phyloP scores from a whole-genome alignment of 2,888 invertebrate species.

The Erynnis tages region DNA sequence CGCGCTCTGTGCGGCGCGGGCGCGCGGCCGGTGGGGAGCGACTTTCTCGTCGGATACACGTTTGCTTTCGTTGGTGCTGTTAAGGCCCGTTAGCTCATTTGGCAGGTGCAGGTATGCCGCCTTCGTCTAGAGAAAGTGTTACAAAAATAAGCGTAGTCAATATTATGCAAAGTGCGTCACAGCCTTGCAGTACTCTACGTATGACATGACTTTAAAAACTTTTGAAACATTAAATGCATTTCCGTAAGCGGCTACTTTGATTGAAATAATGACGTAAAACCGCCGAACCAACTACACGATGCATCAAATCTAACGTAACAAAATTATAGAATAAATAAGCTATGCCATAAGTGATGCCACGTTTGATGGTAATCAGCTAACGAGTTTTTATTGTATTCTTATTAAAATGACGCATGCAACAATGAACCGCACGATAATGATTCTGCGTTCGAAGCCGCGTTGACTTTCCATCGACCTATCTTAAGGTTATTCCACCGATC shows the following conservation, averaged over 20 bases:
- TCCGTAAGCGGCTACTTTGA: too few species aligned
- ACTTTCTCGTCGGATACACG: slow-evolving; percentile 74
- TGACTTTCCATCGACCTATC: slow-evolving; percentile 74
- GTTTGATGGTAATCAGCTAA: too few species aligned
- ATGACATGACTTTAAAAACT: slow-evolving; percentile 20
- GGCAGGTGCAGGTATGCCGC: slow-evolving; percentile 69
- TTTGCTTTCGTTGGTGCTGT: slow-evolving; percentile 75
- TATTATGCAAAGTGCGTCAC: slow-evolving; percentile 57
- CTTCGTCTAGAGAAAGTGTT: slow-evolving; percentile 71
- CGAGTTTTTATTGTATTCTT: too few species aligned
- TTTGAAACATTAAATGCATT: too few species aligned
- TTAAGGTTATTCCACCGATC: slow-evolving; percentile 67
- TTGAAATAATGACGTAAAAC: too few species aligned
- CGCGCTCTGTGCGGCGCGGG: slow-evolving; percentile 33
- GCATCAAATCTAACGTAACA: too few species aligned
- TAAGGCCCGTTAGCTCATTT: slow-evolving; percentile 74
- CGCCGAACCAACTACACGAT: too few species aligned
- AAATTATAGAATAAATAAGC: too few species aligned
- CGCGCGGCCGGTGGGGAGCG: slow-evolving; percentile 46
- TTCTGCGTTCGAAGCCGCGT: slow-evolving; percentile 31
- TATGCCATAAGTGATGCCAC: too few species aligned
- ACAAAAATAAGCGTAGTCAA: slow-evolving; percentile 58
- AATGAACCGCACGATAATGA: slow-evolving; percentile 19
- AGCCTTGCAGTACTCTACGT: slow-evolving; percentile 36
- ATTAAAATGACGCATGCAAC: slow-evolving; percentile 23